Percentiles rank a stretch among this genome's conserved stretches.
phyloP scores from a whole-genome alignment of 2,797 vertebrate species.

The Philypnodon macrostomus region DNA sequence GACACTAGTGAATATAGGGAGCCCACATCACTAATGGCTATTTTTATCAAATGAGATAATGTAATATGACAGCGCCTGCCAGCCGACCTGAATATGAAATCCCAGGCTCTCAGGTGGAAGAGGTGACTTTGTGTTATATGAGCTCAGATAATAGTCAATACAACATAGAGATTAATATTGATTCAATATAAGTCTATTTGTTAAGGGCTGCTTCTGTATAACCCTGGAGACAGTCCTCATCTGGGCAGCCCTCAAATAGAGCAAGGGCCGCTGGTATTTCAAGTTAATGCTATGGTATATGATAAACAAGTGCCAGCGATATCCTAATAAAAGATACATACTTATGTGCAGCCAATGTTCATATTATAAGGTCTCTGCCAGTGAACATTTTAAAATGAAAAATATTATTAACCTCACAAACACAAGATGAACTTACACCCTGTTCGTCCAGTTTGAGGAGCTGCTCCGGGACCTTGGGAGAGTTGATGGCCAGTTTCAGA shows the following conservation, averaged over 20 bases:
- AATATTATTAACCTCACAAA: neutral
- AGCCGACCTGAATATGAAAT: conserved; percentile 48
- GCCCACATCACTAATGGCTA: conserved; percentile 47
- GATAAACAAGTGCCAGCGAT: conserved; percentile 11
- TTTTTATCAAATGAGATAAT: conserved; percentile 54
- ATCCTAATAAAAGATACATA: conserved; percentile 8
- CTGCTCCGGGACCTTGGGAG: conserved; percentile 90
- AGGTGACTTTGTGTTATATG: conserved; percentile 6
- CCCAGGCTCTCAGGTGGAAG: conserved; percentile 26
- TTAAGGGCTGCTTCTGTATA: neutral
- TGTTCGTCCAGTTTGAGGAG: conserved; percentile 96
- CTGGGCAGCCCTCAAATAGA: no score
- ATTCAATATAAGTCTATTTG: conserved; percentile 44
- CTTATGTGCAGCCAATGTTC: no score
- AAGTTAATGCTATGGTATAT: conserved; percentile 22
- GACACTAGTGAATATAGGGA: conserved; percentile 44
- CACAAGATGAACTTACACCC: conserved; percentile 82
- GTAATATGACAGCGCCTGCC: conserved; percentile 38
- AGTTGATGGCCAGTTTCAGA: conserved; percentile 87
- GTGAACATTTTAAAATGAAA: neutral
- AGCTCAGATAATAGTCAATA: conserved; percentile 15
- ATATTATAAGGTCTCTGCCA: neutral
- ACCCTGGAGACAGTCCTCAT: no score
- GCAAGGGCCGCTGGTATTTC: conserved; percentile 16
- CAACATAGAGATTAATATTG: conserved; percentile 36